Evolutionary conservation across 2,888 invertebrate genomes (phyloP).

Genomic region (Melanotus villosus): DNA sequence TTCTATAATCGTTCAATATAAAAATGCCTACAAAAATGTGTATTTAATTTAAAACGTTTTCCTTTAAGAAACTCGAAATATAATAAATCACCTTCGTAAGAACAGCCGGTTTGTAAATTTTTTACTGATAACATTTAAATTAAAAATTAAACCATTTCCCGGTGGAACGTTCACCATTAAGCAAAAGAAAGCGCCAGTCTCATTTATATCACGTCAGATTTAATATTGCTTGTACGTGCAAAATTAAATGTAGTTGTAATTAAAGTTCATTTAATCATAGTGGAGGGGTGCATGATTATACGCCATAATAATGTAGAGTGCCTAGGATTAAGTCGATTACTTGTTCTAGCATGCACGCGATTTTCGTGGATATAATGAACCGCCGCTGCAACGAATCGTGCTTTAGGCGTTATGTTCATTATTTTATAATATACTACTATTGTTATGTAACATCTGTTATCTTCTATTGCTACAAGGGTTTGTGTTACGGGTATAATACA

Average conservation of each 20-base stretch:
- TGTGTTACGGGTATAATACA: background rate
- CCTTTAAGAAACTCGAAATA: no score
- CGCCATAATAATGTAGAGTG: slow-evolving; percentile 4
- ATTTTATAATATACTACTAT: slow-evolving; percentile 9
- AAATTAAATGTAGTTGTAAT: slow-evolving; percentile 11
- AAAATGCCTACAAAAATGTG: no score
- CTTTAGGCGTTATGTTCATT: slow-evolving; percentile 9
- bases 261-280: slow-evolving; percentile 17
- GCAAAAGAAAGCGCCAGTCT: background rate
- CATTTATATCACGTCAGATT: background rate
- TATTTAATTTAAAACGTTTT: no score
- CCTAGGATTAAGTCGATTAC: slow-evolving; percentile 23
- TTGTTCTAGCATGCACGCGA: slow-evolving; percentile 20
- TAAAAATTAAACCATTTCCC: no score
- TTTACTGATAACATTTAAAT: no score
- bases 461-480: slow-evolving; percentile 20
- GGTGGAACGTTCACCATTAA: no score
- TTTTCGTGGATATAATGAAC: slow-evolving; percentile 20
- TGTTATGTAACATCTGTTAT: slow-evolving; percentile 18
- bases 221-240: slow-evolving; percentile 6
- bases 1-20: no score
- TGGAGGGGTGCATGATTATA: background rate
- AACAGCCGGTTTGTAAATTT: no score
- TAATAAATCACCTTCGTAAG: no score
- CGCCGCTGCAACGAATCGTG: slow-evolving; percentile 10